These are phyloP conservation scores for Cyanistes caeruleus DNA, from an alignment of 2,113 vertebrate species.

Conservation along the genomic window DNA sequence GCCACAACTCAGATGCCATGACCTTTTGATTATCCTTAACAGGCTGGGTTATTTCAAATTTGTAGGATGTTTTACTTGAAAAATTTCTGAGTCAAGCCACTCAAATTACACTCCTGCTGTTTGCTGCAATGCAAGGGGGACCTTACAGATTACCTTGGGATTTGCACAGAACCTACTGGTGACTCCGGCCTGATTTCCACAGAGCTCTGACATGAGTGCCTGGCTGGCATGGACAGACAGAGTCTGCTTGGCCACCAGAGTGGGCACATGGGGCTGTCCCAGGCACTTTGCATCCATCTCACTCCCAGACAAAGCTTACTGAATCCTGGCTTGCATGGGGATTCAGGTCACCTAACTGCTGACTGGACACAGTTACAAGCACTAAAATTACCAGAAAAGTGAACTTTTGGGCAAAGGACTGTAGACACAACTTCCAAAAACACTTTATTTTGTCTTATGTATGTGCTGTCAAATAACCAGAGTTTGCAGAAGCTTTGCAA, in stretches of 20 bases:
- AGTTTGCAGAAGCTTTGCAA: neutral
- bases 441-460: neutral
- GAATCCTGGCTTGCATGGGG: neutral
- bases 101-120: neutral
- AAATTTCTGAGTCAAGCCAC: neutral
- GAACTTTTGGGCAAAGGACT: neutral
- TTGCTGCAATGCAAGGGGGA: neutral
- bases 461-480: neutral
- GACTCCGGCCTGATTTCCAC: neutral
- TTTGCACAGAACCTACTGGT: neutral
- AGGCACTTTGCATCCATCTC: rapidly evolving
- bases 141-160: neutral
- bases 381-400: neutral
- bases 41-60: neutral
- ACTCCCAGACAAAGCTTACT: neutral
- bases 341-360: neutral
- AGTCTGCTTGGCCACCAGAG: neutral
- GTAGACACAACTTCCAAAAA: neutral
- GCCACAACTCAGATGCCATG: neutral
- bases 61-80: neutral
- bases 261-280: rapidly evolving
- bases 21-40: neutral
- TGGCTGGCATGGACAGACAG: neutral
- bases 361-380: neutral
- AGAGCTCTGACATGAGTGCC: rapidly evolving